These are phyloP conservation scores for Brassicogethes aeneus DNA, from an alignment of 2,888 invertebrate genomes.

Conservation along the genomic window DNA sequence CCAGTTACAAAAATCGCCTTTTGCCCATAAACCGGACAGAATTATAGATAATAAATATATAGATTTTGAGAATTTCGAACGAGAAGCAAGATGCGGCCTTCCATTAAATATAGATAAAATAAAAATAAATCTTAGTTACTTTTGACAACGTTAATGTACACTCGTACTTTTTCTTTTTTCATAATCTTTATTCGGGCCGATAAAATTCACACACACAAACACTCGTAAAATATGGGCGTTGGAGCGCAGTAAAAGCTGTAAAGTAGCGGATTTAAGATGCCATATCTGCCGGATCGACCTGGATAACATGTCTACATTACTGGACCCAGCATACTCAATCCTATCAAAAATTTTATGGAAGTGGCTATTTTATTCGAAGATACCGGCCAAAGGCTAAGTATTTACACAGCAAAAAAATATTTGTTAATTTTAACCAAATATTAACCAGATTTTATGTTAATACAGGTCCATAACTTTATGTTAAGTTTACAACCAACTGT, in stretches of 20 bases:
- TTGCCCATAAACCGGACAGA: not conserved
- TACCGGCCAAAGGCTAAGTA: too few relatives aligned
- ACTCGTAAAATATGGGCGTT: not conserved
- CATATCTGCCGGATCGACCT: constrained; percentile 4
- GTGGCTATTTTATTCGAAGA: too few relatives aligned
- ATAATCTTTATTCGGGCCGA: constrained; percentile 1
- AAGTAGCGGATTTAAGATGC: constrained; percentile 6
- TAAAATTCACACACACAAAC: constrained; percentile 1
- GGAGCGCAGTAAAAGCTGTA: constrained; percentile 5
- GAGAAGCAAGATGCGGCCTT: not conserved
- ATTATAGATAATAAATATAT: not conserved
- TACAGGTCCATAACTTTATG: too few relatives aligned
- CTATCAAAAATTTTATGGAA: too few relatives aligned
- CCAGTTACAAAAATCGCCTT: constrained; percentile 1
- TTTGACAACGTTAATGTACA: not conserved
- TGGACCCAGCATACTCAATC: too few relatives aligned
- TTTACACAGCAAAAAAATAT: too few relatives aligned
- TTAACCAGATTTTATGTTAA: too few relatives aligned
- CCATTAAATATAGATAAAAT: constrained; percentile 1
- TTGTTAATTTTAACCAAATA: too few relatives aligned
- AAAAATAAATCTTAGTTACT: not conserved
- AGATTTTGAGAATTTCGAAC: not conserved
- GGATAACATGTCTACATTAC: constrained; percentile 4
- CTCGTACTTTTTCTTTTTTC: not conserved
- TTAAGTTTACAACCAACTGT: too few relatives aligned